Evolutionary conservation across 2,113 vertebrate genomes (phyloP), one percentile per base, ranked within the genome.

Genomic region (Caloenas nicobarica): DNA sequence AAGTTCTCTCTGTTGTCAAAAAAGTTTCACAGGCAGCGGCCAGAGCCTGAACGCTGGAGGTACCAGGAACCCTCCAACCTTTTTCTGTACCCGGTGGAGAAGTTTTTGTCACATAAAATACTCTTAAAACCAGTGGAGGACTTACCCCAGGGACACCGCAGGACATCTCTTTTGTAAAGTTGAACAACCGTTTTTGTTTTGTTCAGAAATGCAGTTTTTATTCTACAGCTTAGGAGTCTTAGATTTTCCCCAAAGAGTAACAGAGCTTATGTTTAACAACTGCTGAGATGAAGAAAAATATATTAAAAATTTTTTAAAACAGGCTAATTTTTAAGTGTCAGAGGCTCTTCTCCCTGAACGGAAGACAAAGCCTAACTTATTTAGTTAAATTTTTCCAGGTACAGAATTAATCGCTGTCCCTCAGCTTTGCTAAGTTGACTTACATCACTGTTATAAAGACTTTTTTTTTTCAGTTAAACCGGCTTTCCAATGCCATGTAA

Each of bases 401-500:
- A 88, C 36, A 4, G 68, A 77, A 91, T 61, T 22, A 73, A 74
- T 90, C 61, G 64, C 74, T 0, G 0, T 73, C 42, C 64, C 85
- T 94, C 62, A 62, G 78, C 88, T 90, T 79, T 91, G 93, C 81
- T 38, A 28, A 65, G 82, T 9, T 91, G 62, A 88, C 62, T 91
- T 83, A 86, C 79, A 91, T 84, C 86, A 83, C 57, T 86, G 28
- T 50, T 71, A 78, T 28, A 95, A 76, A 94, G 93, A 86, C 68
- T 38, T 38, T 65, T 68, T 24, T 78, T 74, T 87, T 88, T 87
- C 84, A 87, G 65, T 79, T 82, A 77, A 93, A 91, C 70, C 7
- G 14, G 91, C 79, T 96, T 96, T 74, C 94, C 91, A 91, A 92
- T 56, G 68, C 91, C 91, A 90, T 38, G 92, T 81, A 89, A 96